Base-by-base conservation (phyloP, 92 coral and sea anemone genomes). In the Zoanthus solanderi region DNA sequence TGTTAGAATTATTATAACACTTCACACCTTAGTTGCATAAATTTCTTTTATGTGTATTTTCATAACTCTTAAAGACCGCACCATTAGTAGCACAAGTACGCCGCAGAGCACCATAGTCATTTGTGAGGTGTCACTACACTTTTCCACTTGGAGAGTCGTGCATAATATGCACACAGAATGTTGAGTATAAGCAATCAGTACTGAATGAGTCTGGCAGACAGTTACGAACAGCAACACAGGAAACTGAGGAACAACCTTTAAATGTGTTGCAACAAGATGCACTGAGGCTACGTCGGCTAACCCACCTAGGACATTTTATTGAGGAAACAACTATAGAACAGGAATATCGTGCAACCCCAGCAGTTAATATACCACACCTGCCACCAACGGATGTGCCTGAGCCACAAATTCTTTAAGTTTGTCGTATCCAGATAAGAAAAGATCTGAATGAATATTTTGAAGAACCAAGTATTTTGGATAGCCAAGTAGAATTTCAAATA, bases 91-190 rank as follows among this genome's bases (percentile, higher is more conserved):
- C 76, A 72, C 76, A 72, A 34, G 47, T 72, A 72, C 76, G 34
- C 76, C 76, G 34, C 76, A 9, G 76, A n/a, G 76, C 52, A 72
- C 76, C 76, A 72, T 47, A 72, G 87, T 65, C 37, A 83, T 56
- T 8, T 72, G 88, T 54, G 88, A 85, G 53, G 45, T 86, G 76
- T 65, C 72, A 63, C 63, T 68, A 80, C 69, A 76, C 84, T 18
- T 82, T 75, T 86, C 83, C 69, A 48, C 71, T 86, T 75, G 89
- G 84, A 60, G 84, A 76, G 79, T 67, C 66, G 47, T 86, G 89
- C 74, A 29, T 86, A 75, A 80, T 72, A 75, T 86, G 89, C 17
- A 17, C 63, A 76, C 84, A 86, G 79, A 76, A 86, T 76, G 32
- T 75, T 63, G 84, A 86, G 72, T 76, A 86, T 56, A 42, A 57